phyloP scores from a whole-genome alignment of 1,140 invertebrate species.

The Euwallacea fornicatus region DNA sequence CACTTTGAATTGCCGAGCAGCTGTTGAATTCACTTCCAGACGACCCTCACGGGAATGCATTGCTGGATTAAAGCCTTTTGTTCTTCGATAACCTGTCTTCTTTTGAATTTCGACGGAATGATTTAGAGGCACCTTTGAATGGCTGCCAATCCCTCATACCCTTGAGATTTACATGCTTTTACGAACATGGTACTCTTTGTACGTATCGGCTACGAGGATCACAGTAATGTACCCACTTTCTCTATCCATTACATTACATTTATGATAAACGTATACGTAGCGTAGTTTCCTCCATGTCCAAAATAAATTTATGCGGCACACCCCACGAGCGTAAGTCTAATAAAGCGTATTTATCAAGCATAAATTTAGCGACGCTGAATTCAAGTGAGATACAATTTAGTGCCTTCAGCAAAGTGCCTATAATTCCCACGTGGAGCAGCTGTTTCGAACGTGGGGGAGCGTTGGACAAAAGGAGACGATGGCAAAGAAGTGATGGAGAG shows the following conservation, averaged over 20 bases:
- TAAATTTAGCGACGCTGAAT: constrained; percentile 34
- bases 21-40: constrained; percentile 6
- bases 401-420: constrained; percentile 34
- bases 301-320: constrained; percentile 35
- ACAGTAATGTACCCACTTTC: no score
- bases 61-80: constrained; percentile 8
- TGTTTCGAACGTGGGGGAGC: constrained; percentile 23
- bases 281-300: constrained; percentile 14
- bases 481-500: no score
- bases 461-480: constrained; percentile 13
- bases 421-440: constrained; percentile 38
- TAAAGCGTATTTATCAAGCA: constrained; percentile 35
- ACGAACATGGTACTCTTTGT: no score
- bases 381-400: constrained; percentile 36
- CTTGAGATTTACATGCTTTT: no score
- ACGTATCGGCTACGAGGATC: no score
- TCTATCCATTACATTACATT: no score
- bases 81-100: not conserved
- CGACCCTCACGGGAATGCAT: not conserved
- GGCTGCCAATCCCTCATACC: no score
- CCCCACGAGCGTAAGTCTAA: constrained; percentile 29
- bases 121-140: not conserved
- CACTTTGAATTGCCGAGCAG: constrained; percentile 7
- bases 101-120: not conserved
- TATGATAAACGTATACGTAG: not conserved